phyloP scores from a whole-genome alignment of 2,888 invertebrate species.

The Arge pagana region DNA sequence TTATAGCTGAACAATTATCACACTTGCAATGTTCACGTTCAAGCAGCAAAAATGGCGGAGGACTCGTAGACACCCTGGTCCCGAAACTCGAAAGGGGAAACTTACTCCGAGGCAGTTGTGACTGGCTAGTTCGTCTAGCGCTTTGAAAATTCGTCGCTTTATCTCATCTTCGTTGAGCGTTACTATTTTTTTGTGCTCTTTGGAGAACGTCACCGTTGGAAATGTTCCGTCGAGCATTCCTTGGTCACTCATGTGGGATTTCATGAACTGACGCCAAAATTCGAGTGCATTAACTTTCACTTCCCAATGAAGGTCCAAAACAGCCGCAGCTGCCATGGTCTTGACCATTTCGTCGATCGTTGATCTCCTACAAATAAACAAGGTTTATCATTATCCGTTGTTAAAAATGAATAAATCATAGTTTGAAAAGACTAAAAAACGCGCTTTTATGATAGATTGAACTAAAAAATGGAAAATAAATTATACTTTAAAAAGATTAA shows the following conservation, averaged over 20 bases:
- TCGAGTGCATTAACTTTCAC: slow-evolving; percentile 73
- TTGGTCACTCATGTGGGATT: slow-evolving; percentile 69
- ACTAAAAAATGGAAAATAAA: no score
- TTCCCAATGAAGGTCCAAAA: slow-evolving; percentile 81
- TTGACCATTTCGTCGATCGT: slow-evolving; percentile 65
- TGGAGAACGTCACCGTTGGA: slow-evolving; percentile 79
- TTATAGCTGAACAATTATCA: slow-evolving; percentile 12
- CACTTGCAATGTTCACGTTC: no score
- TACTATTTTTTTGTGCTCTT: slow-evolving; percentile 77
- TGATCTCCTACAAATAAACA: slow-evolving; percentile 40
- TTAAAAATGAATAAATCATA: no score
- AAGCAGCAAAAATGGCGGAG: not conserved
- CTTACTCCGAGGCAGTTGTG: slow-evolving; percentile 71
- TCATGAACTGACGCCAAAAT: slow-evolving; percentile 75
- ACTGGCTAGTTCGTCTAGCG: slow-evolving; percentile 69
- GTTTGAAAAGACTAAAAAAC: no score
- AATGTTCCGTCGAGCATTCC: slow-evolving; percentile 85
- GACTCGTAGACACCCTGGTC: not conserved
- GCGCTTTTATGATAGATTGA: no score
- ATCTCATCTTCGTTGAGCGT: slow-evolving; percentile 72
- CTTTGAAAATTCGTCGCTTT: slow-evolving; percentile 67
- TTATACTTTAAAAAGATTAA: not conserved
- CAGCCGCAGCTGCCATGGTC: slow-evolving; percentile 69
- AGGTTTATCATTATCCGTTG: no score
- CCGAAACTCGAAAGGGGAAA: not conserved